Conservation (phyloP, 2,797 vertebrate genomes). For the Paguma larvata region DNA sequence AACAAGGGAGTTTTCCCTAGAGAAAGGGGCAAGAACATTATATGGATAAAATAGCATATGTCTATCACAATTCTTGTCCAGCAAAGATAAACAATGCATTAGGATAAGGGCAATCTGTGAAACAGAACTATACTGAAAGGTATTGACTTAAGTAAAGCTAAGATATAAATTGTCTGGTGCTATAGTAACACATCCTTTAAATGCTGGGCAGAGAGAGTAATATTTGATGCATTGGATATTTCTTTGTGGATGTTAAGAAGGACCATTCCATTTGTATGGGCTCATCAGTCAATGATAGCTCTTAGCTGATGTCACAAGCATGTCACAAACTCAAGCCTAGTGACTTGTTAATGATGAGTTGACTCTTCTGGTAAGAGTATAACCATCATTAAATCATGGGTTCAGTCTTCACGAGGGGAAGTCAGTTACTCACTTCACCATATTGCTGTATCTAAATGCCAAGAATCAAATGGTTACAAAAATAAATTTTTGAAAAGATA, state of each 20-base stretch:
- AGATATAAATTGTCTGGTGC: not conserved
- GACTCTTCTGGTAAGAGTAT: not conserved
- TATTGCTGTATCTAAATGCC: not conserved
- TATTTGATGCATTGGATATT: not conserved
- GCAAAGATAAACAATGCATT: not conserved
- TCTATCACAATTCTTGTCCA: not conserved
- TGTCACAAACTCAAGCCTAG: not conserved
- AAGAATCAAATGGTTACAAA: conserved; percentile 42
- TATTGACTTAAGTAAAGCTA: not conserved
- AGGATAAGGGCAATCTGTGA: not conserved
- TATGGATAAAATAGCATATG: not conserved
- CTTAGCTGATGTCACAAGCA: not conserved
- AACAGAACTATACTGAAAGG: not conserved
- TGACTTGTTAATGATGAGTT: not conserved
- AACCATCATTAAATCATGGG: not conserved
- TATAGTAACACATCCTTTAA: not conserved
- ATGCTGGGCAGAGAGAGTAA: not conserved
- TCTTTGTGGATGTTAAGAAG: conserved; percentile 16
- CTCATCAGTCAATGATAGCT: not conserved
- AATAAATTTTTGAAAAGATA: not conserved
- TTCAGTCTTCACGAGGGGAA: conserved; percentile 36
- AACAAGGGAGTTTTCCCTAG: not conserved
- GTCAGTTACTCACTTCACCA: conserved; percentile 1
- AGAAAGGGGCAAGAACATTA: not conserved
- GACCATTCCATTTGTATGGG: not conserved